A percentile compares a stretch with the other conserved stretches of the same genome.
phyloP scores from a whole-genome alignment of 1,140 invertebrate species.

The Drosophila watanabei region DNA sequence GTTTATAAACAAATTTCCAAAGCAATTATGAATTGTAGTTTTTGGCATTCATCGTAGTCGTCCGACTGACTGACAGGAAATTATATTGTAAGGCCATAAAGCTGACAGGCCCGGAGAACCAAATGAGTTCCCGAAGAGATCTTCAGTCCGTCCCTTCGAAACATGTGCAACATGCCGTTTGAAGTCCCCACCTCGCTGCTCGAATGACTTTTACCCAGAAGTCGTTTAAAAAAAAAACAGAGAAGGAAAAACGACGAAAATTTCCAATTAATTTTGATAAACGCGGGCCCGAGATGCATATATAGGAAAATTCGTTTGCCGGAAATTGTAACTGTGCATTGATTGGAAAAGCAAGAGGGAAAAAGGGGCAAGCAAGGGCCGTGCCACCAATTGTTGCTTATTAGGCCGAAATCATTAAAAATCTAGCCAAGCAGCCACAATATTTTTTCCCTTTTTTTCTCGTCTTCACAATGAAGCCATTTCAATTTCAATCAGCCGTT shows the following conservation, averaged over 20 bases:
- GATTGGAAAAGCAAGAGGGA: slow-evolving; percentile 40
- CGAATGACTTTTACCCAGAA: slow-evolving; percentile 82
- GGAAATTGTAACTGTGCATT: slow-evolving; percentile 71
- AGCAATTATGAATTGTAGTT: slow-evolving; percentile 82
- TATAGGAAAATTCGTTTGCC: slow-evolving; percentile 46
- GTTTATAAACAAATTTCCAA: slow-evolving; percentile 74
- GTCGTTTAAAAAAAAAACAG: slow-evolving; percentile 49
- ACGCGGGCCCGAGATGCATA: slow-evolving; percentile 57
- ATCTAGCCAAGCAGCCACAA: slow-evolving; percentile 42
- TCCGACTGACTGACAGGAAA: slow-evolving; percentile 69
- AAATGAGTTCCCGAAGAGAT: slow-evolving; percentile 43
- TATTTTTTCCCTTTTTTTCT: slow-evolving; percentile 2
- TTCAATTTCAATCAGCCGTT: slow-evolving; percentile 55
- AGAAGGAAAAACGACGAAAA: slow-evolving; percentile 71
- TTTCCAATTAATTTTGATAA: slow-evolving; percentile 85
- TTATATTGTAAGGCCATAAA: slow-evolving; percentile 80
- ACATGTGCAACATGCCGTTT: slow-evolving; percentile 73
- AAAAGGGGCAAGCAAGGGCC: too few relatives aligned
- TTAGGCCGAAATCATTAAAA: slow-evolving; percentile 78
- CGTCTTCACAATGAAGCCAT: slow-evolving; percentile 69
- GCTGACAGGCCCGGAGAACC: slow-evolving; percentile 57
- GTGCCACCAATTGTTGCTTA: slow-evolving; percentile 83
- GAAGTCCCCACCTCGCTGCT: slow-evolving; percentile 46
- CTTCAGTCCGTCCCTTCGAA: slow-evolving; percentile 39
- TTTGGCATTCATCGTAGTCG: slow-evolving; percentile 45